Evolutionary conservation across 2,113 vertebrate species (phyloP).

Genomic region (Microcebus griseorufus): DNA sequence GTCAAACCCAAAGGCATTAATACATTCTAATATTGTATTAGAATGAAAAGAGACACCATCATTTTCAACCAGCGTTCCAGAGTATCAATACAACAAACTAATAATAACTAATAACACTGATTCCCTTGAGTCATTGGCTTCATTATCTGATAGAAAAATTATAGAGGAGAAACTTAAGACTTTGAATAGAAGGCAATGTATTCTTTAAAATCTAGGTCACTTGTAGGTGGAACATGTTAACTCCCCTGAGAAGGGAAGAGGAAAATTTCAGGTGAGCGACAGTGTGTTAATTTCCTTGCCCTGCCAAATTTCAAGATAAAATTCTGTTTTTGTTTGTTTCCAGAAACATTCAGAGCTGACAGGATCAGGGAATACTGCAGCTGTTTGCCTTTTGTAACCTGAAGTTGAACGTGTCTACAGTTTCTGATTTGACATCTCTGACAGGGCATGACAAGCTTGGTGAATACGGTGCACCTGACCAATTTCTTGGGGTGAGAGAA

Average conservation of each 20-base stretch:
- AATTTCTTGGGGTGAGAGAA: constrained; percentile 21
- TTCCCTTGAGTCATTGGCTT: not conserved
- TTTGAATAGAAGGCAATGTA: not conserved
- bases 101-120: not conserved
- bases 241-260: not conserved
- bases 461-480: not conserved
- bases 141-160: constrained; percentile 19
- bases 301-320: constrained; percentile 54
- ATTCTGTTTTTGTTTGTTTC: constrained; percentile 15
- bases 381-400: constrained; percentile 38
- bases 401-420: not conserved
- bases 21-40: too few species aligned
- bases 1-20: not conserved
- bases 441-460: constrained; percentile 42
- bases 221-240: not conserved
- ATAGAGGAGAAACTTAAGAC: not conserved
- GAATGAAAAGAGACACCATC: not conserved
- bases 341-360: constrained; percentile 30
- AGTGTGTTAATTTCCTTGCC: not conserved
- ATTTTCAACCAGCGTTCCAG: not conserved
- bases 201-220: constrained; percentile 36
- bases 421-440: constrained; percentile 46
- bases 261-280: not conserved
- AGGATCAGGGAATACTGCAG: not conserved
- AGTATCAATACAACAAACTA: not conserved